These are phyloP conservation scores for Flexamia atlantica DNA, from an alignment of 2,888 invertebrate genomes.

Conservation along the genomic window DNA sequence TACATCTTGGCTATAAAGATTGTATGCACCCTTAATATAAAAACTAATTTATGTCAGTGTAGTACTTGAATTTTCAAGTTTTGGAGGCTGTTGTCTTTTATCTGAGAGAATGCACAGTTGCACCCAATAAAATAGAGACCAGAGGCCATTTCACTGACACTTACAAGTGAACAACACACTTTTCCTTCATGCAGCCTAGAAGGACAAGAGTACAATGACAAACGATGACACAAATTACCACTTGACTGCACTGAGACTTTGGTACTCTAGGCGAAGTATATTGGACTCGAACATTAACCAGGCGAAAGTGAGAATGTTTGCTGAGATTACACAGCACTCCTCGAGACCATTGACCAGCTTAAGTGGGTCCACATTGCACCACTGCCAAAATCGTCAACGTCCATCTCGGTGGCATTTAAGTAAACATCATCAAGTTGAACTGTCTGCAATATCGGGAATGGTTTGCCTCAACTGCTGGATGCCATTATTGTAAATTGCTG, in stretches of 20 bases:
- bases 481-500: too few species aligned
- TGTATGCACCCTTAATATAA: too few species aligned
- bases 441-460: too few species aligned
- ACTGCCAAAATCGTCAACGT: background rate
- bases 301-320: constrained; percentile 2
- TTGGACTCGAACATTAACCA: background rate
- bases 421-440: background rate
- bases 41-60: too few species aligned
- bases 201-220: background rate
- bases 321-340: background rate
- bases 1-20: too few species aligned
- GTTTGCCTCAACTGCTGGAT: too few species aligned
- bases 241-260: background rate
- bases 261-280: too few species aligned
- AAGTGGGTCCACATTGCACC: background rate
- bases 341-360: background rate
- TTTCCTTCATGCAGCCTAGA: background rate
- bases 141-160: too few species aligned
- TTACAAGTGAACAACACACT: background rate
- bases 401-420: background rate
- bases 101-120: too few species aligned
- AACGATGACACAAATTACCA: background rate
- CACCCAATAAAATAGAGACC: too few species aligned
- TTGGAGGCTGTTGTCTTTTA: too few species aligned
- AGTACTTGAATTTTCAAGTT: too few species aligned